These are phyloP conservation scores for Percopsis transmontana DNA, from an alignment of 2,113 vertebrate species.

Conservation along the genomic window DNA sequence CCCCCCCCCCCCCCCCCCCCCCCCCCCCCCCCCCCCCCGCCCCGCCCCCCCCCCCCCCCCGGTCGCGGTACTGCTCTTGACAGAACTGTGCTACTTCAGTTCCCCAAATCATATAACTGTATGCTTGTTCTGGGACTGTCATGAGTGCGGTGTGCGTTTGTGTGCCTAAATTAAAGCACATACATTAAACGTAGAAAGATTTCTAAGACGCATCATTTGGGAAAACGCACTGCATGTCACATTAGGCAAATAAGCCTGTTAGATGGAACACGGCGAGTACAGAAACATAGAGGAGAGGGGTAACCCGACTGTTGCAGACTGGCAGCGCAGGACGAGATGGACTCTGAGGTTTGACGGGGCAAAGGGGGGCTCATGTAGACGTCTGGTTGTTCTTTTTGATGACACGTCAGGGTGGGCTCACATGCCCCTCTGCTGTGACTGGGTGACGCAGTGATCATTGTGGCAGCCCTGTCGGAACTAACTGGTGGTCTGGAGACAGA, in stretches of 20 bases:
- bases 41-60: too few relatives aligned
- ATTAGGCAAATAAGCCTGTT: slow-evolving; percentile 15
- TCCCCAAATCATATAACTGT: slow-evolving; percentile 54
- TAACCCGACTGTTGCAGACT: slow-evolving; percentile 33
- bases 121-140: slow-evolving; percentile 40
- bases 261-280: slow-evolving; percentile 17
- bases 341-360: slow-evolving; percentile 84
- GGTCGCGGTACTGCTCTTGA: neutral
- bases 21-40: too few relatives aligned
- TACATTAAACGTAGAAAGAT: slow-evolving; percentile 54
- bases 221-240: slow-evolving; percentile 20
- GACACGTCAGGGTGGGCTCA: slow-evolving; percentile 84
- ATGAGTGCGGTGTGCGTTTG: slow-evolving; percentile 16
- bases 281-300: slow-evolving; percentile 34
- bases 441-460: slow-evolving; percentile 88
- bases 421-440: slow-evolving; percentile 85
- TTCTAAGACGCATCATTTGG: slow-evolving; percentile 16
- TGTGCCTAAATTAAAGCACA: slow-evolving; percentile 28
- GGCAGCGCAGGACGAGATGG: slow-evolving; percentile 45
- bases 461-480: slow-evolving; percentile 93
- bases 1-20: too few relatives aligned
- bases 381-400: slow-evolving; percentile 92
- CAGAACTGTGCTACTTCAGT: neutral
- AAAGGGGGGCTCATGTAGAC: slow-evolving; percentile 79
- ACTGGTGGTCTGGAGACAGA: slow-evolving; percentile 82